Evolutionary conservation across 35 echinoderm and acorn worm species (phyloP).

Genomic region (Holothuria glaberrima): DNA sequence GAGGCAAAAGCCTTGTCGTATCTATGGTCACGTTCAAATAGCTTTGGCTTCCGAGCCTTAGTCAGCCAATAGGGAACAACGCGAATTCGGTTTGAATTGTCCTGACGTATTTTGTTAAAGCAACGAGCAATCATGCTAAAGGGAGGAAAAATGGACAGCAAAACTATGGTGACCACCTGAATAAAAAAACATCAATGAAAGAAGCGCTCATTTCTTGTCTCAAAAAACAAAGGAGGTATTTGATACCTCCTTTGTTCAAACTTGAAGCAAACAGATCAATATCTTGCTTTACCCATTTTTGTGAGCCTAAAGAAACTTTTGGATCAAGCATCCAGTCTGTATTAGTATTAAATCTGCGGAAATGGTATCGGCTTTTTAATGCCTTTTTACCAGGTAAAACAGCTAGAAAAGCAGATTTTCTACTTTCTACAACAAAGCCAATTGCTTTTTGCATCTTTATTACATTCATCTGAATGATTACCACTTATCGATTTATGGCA

Average conservation of each 20-base stretch:
- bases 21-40: background rate
- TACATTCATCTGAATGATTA: too few relatives aligned
- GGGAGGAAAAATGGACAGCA: constrained; percentile 35
- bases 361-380: background rate
- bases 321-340: constrained; percentile 22
- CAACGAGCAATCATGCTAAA: constrained; percentile 8
- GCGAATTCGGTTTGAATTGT: background rate
- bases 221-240: constrained; percentile 16
- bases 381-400: background rate
- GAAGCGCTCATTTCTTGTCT: background rate
- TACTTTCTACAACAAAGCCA: too few relatives aligned
- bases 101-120: constrained; percentile 13
- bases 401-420: constrained; percentile 5
- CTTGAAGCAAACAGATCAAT: constrained; percentile 62
- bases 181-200: constrained; percentile 31
- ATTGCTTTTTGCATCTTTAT: too few relatives aligned
- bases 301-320: background rate
- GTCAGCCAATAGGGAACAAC: constrained; percentile 40
- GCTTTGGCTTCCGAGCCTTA: constrained; percentile 23
- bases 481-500: too few relatives aligned
- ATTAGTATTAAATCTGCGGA: constrained; percentile 11
- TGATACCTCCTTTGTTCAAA: background rate
- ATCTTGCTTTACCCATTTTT: background rate
- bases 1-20: too few relatives aligned
- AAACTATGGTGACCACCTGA: background rate